Conservation (phyloP, 2,113 vertebrate genomes). For the Melanotaenia duboulayi region DNA sequence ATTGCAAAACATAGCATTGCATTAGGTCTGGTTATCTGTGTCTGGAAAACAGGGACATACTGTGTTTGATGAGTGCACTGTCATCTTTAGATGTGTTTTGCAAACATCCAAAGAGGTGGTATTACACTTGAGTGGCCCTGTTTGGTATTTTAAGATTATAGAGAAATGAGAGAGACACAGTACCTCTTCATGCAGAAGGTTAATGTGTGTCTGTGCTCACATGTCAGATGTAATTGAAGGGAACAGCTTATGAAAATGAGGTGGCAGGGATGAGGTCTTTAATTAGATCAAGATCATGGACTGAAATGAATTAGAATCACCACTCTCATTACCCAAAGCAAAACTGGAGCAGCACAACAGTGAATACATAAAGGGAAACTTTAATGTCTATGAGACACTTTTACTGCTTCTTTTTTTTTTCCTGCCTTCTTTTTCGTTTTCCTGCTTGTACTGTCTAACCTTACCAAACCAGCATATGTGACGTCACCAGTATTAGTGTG, state of each 20-base stretch:
- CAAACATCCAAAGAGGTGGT: constrained; percentile 33
- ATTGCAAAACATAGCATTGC: constrained; percentile 16
- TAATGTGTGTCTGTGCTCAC: constrained; percentile 74
- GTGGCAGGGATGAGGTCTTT: constrained; percentile 76
- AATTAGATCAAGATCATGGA: constrained; percentile 79
- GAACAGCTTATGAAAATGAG: constrained; percentile 78
- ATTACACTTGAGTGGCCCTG: constrained; percentile 43
- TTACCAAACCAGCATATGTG: constrained; percentile 13
- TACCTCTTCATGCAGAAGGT: constrained; percentile 64
- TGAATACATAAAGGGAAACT: constrained; percentile 52
- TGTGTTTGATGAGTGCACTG: constrained; percentile 1
- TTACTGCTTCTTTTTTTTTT: too few relatives aligned
- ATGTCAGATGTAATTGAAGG: constrained; percentile 80
- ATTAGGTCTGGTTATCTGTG: constrained; percentile 16
- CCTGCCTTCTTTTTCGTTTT: too few relatives aligned
- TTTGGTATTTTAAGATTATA: constrained; percentile 51
- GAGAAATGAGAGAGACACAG: constrained; percentile 49
- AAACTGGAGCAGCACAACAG: constrained; percentile 60
- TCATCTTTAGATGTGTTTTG: constrained; percentile 38
- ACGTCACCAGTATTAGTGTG: background rate
- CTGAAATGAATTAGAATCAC: constrained; percentile 77
- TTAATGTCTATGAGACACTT: constrained; percentile 32
- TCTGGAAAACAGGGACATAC: constrained; percentile 3
- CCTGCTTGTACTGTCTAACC: constrained; percentile 11
- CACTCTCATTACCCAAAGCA: constrained; percentile 63